Conservation (phyloP, 2,113 vertebrate species). For the Chlorodrepanis virens region DNA sequence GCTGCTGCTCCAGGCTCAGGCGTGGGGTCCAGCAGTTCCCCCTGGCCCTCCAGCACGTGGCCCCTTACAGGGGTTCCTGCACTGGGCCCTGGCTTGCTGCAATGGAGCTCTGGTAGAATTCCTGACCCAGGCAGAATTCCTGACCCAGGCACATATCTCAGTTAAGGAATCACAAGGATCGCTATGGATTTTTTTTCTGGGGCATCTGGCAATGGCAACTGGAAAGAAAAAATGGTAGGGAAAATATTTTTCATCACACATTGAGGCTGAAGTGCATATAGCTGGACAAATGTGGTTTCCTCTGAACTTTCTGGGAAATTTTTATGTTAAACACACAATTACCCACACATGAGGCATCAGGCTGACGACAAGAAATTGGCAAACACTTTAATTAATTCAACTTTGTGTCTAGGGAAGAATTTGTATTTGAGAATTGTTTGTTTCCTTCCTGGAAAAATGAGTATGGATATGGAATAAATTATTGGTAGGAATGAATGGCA, state of each 20-base stretch:
- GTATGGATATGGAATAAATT: not conserved
- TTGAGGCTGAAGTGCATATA: not conserved
- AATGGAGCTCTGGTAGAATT: not conserved
- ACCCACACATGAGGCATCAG: not conserved
- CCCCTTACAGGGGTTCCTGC: not conserved
- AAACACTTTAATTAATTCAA: not conserved
- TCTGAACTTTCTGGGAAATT: not conserved
- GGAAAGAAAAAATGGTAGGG: not conserved
- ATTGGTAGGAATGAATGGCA: not conserved
- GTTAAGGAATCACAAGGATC: not conserved
- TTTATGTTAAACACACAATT: not conserved
- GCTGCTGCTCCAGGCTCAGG: not conserved
- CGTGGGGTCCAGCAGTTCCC: not conserved
- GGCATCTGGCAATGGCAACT: not conserved
- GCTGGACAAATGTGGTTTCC: not conserved
- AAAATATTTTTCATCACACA: not conserved
- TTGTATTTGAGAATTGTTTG: not conserved
- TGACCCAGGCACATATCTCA: not conserved
- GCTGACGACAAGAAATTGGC: not conserved
- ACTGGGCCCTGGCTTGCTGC: rapidly evolving
- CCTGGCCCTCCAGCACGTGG: not conserved
- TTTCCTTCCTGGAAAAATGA: not conserved
- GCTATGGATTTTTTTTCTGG: not conserved
- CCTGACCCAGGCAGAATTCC: not conserved
- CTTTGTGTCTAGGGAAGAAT: not conserved